phyloP scores from a whole-genome alignment of 2,888 invertebrate species.

The Pegoplata infirma region DNA sequence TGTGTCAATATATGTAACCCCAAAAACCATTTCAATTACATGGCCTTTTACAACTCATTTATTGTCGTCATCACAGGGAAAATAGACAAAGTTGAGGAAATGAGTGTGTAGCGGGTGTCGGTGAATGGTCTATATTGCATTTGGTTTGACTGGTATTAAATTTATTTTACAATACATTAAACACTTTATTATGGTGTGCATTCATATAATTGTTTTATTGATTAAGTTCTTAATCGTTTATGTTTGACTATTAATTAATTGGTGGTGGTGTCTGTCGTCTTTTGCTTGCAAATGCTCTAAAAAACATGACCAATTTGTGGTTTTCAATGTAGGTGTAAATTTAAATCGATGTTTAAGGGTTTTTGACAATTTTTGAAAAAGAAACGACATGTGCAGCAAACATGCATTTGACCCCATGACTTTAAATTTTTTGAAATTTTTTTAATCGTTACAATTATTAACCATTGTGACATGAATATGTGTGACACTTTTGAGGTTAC shows the following conservation, averaged over 20 bases:
- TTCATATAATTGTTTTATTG: slow-evolving; percentile 12
- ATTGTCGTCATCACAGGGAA: slow-evolving; percentile 7
- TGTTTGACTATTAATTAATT: slow-evolving; percentile 27
- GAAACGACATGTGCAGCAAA: not conserved
- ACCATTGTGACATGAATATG: not conserved
- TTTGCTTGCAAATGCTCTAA: not conserved
- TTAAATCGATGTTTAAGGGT: slow-evolving; percentile 13
- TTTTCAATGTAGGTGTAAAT: slow-evolving; percentile 39
- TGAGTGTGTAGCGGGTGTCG: slow-evolving; percentile 7
- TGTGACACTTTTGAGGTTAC: too few species aligned
- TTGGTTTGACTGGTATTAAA: not conserved
- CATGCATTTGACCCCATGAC: not conserved
- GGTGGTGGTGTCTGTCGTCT: slow-evolving; percentile 5
- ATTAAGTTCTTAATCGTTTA: slow-evolving; percentile 25
- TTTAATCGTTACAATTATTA: not conserved
- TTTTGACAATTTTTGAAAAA: too few species aligned
- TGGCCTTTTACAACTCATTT: slow-evolving; percentile 42
- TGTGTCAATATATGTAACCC: not conserved
- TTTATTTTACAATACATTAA: slow-evolving; percentile 21
- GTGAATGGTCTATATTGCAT: not conserved
- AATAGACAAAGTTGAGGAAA: not conserved
- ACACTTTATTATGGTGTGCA: slow-evolving; percentile 27
- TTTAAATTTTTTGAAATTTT: not conserved
- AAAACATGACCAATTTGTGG: slow-evolving; percentile 44
- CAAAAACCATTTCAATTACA: slow-evolving; percentile 24